Evolutionary conservation across 2,888 invertebrate species (phyloP).

Genomic region (Itoplectis maculator): DNA sequence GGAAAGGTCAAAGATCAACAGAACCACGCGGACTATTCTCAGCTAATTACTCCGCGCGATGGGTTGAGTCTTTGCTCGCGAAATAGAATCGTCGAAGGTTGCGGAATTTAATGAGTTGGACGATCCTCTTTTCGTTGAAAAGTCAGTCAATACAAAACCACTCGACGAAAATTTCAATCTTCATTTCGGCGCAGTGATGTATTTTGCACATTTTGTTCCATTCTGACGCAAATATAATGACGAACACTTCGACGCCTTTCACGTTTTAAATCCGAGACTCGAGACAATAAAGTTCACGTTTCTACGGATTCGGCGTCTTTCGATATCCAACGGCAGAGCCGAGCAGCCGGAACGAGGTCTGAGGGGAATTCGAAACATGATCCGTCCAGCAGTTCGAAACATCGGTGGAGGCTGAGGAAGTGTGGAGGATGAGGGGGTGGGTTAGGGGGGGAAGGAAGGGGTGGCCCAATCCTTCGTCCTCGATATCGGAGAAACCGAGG

Average conservation of each 20-base stretch:
- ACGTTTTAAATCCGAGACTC: conserved; percentile 16
- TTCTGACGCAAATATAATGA: not conserved
- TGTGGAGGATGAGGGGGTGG: conserved; percentile 14
- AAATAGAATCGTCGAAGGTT: not conserved
- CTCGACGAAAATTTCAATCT: not conserved
- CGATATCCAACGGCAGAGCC: not conserved
- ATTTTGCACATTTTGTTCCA: not conserved
- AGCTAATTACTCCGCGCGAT: not conserved
- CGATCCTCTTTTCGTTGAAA: no score
- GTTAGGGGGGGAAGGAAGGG: conserved; percentile 6
- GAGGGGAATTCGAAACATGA: conserved; percentile 58
- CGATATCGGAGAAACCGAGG: conserved; percentile 49
- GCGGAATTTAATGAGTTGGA: not conserved
- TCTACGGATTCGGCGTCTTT: conserved; percentile 25
- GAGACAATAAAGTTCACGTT: conserved; percentile 39
- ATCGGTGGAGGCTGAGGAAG: not conserved
- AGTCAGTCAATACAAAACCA: no score
- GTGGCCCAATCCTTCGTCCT: conserved; percentile 22
- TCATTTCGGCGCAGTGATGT: not conserved
- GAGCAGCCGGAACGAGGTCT: conserved; percentile 27
- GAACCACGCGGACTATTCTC: not conserved
- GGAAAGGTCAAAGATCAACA: not conserved
- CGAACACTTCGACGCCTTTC: not conserved
- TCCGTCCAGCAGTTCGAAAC: conserved; percentile 29
- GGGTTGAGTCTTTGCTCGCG: not conserved